Evolutionary conservation across 1,140 invertebrate genomes (phyloP), one percentile per base, ranked within the genome.

Genomic region (Teleogryllus occipitalis): DNA sequence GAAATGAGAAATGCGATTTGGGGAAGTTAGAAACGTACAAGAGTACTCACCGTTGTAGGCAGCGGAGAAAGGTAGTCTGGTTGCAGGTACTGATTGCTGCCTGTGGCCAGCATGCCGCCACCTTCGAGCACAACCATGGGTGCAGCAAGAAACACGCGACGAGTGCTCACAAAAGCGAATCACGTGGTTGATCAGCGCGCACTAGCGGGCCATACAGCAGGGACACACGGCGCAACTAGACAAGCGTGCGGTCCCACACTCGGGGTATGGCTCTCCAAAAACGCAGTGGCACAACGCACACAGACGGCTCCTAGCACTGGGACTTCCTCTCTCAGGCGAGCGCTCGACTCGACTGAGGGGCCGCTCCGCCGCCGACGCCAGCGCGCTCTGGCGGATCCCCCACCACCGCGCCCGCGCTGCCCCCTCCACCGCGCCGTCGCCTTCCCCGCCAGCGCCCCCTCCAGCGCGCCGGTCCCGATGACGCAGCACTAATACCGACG

Each of bases 31-130:
- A 4, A 12, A 47, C 47, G 39, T 47, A 8, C 0, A 46, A 78
- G 79, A 77, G 75, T 87, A 92, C 93, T 94, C 92, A 97, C 96
- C 92, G 95, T 95, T 76, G 94, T 95, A 83, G 95, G 93, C 87
- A 96, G 90, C 83, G 95, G 95, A 82, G 95, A 94, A 84, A 97
- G 89, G 88, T 97, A 97, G 89, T 97, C 96, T 86, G 95, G 95
- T 87, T 96, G 95, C 82, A 97, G 88, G 87, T 97, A 97, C 89
- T 97, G 95, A 89, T 96, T 96, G 84, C 92, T 93, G 86, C 93
- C 93, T 85, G 92, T 91, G 86, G 94, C 93, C 90, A 96, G 91
- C 93, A 96, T 96, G 88, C 92, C 93, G 89, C 92, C 92, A 77
- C 83, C 83, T 91, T 96, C 94, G 87, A 96, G 90, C 86, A 96